Conservation (phyloP, 2,113 vertebrate species). For the Pangasianodon gigas region DNA sequence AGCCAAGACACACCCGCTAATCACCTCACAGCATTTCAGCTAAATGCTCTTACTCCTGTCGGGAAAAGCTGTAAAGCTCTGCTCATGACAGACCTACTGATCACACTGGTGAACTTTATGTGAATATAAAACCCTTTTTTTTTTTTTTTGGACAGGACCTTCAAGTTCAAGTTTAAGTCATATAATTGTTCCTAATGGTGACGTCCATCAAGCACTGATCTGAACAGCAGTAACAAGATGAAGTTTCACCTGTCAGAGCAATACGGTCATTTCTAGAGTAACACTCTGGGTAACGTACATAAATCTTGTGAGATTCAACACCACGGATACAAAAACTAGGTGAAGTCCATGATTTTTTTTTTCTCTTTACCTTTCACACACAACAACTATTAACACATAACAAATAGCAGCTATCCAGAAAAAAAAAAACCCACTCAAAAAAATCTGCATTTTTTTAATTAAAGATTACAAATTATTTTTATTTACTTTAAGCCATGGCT, state of each 20-base stretch:
- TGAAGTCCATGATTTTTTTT: background rate
- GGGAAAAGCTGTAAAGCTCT: background rate
- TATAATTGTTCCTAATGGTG: background rate
- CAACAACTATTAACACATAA: background rate
- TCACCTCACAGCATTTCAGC: background rate
- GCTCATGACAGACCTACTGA: background rate
- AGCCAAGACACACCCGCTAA: slow-evolving; percentile 8
- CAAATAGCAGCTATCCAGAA: no score
- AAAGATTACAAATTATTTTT: background rate
- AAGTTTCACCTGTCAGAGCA: background rate
- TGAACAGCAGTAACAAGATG: background rate
- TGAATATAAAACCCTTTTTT: background rate
- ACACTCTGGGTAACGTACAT: background rate
- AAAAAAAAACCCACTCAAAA: no score
- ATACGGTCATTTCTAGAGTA: background rate
- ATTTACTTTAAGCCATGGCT: no score
- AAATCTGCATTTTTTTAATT: no score
- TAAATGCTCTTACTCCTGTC: background rate
- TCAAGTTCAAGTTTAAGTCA: background rate
- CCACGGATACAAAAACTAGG: background rate
- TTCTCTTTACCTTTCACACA: background rate
- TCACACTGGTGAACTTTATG: background rate
- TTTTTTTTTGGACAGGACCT: background rate
- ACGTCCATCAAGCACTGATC: background rate
- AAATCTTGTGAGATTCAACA: background rate